A percentile compares a stretch with the other conserved stretches of the same genome.
phyloP scores from a whole-genome alignment of 2,888 invertebrate species.

The Chirona hameri region DNA sequence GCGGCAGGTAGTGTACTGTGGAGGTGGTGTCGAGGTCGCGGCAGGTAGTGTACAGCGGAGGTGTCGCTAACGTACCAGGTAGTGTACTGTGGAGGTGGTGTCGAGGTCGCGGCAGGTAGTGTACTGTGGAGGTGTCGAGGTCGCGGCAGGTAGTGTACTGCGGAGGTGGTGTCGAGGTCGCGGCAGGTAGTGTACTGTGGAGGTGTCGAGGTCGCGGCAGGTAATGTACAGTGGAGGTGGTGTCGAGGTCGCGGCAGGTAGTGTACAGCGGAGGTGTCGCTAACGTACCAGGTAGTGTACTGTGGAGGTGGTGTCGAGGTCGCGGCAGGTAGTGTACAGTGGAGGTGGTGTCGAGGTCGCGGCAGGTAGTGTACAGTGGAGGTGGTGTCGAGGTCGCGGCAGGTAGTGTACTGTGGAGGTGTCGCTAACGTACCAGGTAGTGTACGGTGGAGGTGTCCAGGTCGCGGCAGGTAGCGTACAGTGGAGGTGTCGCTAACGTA shows the following conservation, averaged over 20 bases:
- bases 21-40: conserved; percentile 84
- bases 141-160: conserved; percentile 76
- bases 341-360: too few species aligned
- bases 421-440: conserved; percentile 60
- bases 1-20: conserved; percentile 80
- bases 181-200: conserved; percentile 76
- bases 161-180: too few species aligned
- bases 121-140: conserved; percentile 80
- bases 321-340: conserved; percentile 73
- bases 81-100: conserved; percentile 75
- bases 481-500: conserved; percentile 50
- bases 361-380: conserved; percentile 77
- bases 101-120: conserved; percentile 88
- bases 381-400: conserved; percentile 84
- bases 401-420: too few species aligned
- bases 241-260: conserved; percentile 87
- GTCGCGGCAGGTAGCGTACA: conserved; percentile 87
- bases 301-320: conserved; percentile 82
- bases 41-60: too few species aligned
- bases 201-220: conserved; percentile 84
- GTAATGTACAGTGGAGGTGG: conserved; percentile 80
- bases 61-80: conserved; percentile 59
- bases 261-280: too few species aligned
- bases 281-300: conserved; percentile 70
- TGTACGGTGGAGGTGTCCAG: conserved; percentile 82